Percentiles rank a stretch among this genome's conserved stretches.
Evolutionary conservation across 1,140 invertebrate species (phyloP).

Genomic region (Megalonaias nervosa): DNA sequence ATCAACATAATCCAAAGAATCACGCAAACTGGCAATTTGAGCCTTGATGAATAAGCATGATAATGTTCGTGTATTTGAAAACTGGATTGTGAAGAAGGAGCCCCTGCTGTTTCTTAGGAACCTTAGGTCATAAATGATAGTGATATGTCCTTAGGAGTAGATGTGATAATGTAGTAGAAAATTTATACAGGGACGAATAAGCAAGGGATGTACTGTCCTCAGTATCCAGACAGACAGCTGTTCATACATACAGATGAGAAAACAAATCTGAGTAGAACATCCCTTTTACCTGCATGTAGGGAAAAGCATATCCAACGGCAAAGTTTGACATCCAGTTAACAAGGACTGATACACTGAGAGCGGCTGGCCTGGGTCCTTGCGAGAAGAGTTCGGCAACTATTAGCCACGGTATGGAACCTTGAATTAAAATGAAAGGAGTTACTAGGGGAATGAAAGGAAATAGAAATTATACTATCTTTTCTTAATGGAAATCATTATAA

Average conservation of each 20-base stretch:
- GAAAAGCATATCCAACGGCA: slow-evolving; percentile 95
- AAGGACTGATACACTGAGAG: slow-evolving; percentile 97
- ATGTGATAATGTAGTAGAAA: background rate
- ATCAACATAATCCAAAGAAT: no score
- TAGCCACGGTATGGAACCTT: slow-evolving; percentile 91
- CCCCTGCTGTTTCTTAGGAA: no score
- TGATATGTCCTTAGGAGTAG: background rate
- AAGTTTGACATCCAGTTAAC: slow-evolving; percentile 99
- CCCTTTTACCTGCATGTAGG: slow-evolving; percentile 74
- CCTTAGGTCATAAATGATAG: background rate
- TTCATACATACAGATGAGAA: no score
- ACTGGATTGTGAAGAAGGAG: no score
- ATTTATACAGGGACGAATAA: background rate
- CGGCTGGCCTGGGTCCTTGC: slow-evolving; percentile 95
- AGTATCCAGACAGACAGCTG: no score
- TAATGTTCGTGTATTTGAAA: no score
- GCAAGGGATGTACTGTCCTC: background rate
- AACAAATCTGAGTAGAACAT: background rate
- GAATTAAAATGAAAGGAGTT: slow-evolving; percentile 2
- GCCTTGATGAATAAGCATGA: no score
- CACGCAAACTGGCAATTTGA: no score
- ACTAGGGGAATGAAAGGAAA: background rate
- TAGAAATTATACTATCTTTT: background rate
- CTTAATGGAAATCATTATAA: no score
- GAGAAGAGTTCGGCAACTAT: slow-evolving; percentile 96